Evolutionary conservation across 2,797 vertebrate species (phyloP).

Genomic region (Pangasius djambal): DNA sequence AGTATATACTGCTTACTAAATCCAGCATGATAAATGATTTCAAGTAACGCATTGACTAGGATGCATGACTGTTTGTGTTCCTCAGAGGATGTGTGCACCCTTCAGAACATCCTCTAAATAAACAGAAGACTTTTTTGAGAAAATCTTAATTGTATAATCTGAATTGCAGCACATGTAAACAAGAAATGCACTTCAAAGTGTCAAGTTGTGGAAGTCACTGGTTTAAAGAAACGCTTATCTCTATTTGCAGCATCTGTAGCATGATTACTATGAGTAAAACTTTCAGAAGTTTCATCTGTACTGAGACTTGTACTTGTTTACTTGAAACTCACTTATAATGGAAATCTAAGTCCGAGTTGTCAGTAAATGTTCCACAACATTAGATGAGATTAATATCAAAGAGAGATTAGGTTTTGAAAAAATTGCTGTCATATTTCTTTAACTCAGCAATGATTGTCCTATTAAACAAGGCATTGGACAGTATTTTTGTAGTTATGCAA

Average conservation of each 20-base stretch:
- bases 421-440: background rate
- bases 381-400: background rate
- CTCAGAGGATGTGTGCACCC: background rate
- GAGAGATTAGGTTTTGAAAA: background rate
- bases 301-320: background rate
- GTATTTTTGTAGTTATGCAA: too few relatives aligned
- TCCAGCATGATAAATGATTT: background rate
- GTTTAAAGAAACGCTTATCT: background rate
- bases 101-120: background rate
- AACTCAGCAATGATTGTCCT: background rate
- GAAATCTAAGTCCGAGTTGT: background rate
- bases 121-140: background rate
- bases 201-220: background rate
- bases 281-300: background rate
- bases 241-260: background rate
- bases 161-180: background rate
- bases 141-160: background rate
- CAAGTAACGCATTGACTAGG: background rate
- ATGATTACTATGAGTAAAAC: background rate
- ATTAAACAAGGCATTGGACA: background rate
- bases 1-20: background rate
- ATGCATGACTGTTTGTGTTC: background rate
- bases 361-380: background rate
- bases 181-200: background rate
- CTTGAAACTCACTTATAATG: background rate